Base-by-base conservation (phyloP, 2,113 vertebrate genomes). In the Hemichromis elongatus region DNA sequence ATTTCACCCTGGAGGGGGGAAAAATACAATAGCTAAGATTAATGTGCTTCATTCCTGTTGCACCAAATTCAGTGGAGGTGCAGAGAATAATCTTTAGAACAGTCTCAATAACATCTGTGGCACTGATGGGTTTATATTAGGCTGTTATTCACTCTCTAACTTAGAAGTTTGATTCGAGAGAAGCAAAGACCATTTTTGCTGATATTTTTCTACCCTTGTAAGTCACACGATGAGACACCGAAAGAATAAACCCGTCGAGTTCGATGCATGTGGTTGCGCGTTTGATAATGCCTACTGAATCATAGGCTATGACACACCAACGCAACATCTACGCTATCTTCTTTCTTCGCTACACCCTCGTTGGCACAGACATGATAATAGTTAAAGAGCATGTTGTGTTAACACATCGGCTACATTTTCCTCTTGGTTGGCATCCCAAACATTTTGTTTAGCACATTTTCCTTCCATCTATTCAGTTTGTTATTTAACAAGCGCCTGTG, bases 211-310 rank as follows among this genome's bases (percentile, higher is more conserved):
- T 52, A 75, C 16, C 9, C 40, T 9, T 73, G 14, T 47, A 73
- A 28, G 0, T 47, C 42, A 0, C 42, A 30, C 3, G 2, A 73
- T 73, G 24, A 50, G 5, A 73, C 42, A 5, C 6, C 0, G 42
- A 28, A 12, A 73, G 24, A 47, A 73, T 47, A 73, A 73, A 73
- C 42, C 16, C 10, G 24, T 73, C 4, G 4, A 28, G 24, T 47
- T 47, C 1, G 42, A 50, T 12, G n/a, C 37, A 42, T 2, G n/a
- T 0, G 37, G n/a, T 42, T 68, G 63, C 0, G 3, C 42, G 63
- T 42, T 14, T 42, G 37, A 68, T 37, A 42, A 19, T 47, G 6
- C 24, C 16, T 47, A 18, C 42, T 73, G 24, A 50, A 12, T 73
- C 2, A 73, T 9, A 11, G 42, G 24, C 42, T 28, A 19, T 73